These are phyloP conservation scores for Phymatocera aterrima DNA, from an alignment of 2,888 invertebrate species.

Conservation along the genomic window DNA sequence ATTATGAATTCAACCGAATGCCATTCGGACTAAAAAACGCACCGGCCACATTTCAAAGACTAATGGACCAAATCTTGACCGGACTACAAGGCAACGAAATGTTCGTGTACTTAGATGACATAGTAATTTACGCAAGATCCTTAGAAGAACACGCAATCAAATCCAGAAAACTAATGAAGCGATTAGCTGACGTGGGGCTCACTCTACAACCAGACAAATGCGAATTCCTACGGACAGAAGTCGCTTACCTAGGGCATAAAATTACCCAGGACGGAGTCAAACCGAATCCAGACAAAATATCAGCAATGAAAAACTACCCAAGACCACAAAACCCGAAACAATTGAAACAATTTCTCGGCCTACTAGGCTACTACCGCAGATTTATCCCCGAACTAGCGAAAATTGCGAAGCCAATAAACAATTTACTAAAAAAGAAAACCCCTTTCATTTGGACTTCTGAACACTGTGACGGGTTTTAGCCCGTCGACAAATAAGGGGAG, in stretches of 20 bases:
- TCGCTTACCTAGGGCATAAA: neutral
- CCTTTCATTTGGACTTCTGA: constrained; percentile 3
- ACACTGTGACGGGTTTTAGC: too few species aligned
- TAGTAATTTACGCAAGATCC: too few species aligned
- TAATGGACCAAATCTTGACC: neutral
- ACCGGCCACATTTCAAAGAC: neutral
- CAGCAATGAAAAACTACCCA: neutral
- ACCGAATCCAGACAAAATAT: neutral
- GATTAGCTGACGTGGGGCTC: neutral
- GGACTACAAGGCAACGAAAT: neutral
- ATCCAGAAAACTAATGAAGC: neutral
- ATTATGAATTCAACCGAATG: neutral
- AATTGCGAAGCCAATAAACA: constrained; percentile 25
- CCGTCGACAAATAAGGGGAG: too few species aligned
- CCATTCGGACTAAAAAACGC: constrained; percentile 13
- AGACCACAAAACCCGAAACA: neutral
- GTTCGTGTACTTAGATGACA: constrained; percentile 10
- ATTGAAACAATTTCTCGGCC: neutral
- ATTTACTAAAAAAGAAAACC: constrained; percentile 4
- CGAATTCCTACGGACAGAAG: constrained; percentile 1
- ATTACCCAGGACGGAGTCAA: neutral
- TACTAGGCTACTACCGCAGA: neutral
- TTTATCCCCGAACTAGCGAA: neutral
- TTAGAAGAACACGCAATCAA: neutral
- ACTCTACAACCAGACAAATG: constrained; percentile 9